phyloP scores from a whole-genome alignment of 2,797 vertebrate species.

The Urophycis tenuis region DNA sequence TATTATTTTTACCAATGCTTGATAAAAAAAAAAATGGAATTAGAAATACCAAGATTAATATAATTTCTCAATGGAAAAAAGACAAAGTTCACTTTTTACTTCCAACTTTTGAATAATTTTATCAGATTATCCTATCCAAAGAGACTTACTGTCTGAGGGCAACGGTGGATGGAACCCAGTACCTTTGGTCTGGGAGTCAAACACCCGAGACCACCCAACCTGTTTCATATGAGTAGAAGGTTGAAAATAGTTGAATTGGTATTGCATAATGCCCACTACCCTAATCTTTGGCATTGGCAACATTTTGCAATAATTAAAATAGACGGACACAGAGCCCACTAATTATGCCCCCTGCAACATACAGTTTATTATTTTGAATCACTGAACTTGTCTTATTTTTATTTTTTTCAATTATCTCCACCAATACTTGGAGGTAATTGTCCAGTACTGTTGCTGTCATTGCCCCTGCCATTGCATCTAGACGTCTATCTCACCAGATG shows the following conservation, averaged over 20 bases:
- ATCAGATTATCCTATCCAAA: background rate
- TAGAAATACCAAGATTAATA: background rate
- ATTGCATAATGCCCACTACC: too few species aligned
- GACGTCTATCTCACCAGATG: background rate
- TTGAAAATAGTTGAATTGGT: too few species aligned
- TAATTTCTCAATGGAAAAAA: background rate
- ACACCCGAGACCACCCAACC: too few species aligned
- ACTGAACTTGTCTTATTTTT: too few species aligned
- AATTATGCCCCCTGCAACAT: too few species aligned
- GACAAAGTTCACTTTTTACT: background rate
- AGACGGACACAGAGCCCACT: background rate
- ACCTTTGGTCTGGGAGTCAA: too few species aligned
- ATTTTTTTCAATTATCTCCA: too few species aligned
- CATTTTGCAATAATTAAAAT: background rate
- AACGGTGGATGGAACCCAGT: too few species aligned
- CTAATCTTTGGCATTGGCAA: too few species aligned
- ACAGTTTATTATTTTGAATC: too few species aligned
- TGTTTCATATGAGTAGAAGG: too few species aligned
- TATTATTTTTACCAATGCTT: background rate
- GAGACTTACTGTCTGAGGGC: background rate
- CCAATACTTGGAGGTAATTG: too few species aligned
- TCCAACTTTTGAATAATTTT: background rate
- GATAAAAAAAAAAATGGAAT: background rate
- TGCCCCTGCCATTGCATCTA: background rate
- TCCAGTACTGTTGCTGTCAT: background rate